Conservation (phyloP, 2,888 invertebrate genomes). For the Pterostichus madidus region DNA sequence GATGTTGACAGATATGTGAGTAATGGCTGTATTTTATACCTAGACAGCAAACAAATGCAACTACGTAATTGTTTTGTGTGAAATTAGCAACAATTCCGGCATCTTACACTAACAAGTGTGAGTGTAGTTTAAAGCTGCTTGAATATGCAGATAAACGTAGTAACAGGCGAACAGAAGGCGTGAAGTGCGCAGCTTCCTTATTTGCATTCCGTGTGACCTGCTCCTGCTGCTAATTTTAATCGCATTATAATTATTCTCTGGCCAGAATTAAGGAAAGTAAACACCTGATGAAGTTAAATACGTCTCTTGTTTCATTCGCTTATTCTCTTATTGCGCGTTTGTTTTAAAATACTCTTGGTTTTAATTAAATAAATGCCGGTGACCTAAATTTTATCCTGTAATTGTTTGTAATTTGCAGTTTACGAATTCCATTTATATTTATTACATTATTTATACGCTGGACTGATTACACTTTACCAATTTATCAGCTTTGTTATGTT, state of each 20-base stretch:
- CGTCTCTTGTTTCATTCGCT: constrained; percentile 9
- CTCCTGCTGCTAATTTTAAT: constrained; percentile 47
- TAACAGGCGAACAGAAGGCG: background rate
- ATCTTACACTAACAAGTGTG: no score
- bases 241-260: constrained; percentile 47
- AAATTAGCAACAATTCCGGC: no score
- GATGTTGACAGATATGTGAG: no score
- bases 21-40: no score
- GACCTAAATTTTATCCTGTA: constrained; percentile 26
- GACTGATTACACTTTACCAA: background rate
- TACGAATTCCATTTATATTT: background rate
- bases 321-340: constrained; percentile 11
- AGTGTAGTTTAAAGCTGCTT: background rate
- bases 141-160: background rate
- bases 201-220: constrained; percentile 52
- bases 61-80: no score
- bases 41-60: no score
- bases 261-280: constrained; percentile 40
- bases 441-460: background rate
- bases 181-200: constrained; percentile 2
- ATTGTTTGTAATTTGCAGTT: constrained; percentile 30
- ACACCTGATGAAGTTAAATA: constrained; percentile 52
- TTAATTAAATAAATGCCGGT: constrained; percentile 22
- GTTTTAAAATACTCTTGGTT: constrained; percentile 29
- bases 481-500: constrained; percentile 5